Percentiles rank a stretch among this genome's conserved stretches.
These are phyloP conservation scores for Teleiodes luculella DNA, from an alignment of 2,888 invertebrate species.

Conservation along the genomic window DNA sequence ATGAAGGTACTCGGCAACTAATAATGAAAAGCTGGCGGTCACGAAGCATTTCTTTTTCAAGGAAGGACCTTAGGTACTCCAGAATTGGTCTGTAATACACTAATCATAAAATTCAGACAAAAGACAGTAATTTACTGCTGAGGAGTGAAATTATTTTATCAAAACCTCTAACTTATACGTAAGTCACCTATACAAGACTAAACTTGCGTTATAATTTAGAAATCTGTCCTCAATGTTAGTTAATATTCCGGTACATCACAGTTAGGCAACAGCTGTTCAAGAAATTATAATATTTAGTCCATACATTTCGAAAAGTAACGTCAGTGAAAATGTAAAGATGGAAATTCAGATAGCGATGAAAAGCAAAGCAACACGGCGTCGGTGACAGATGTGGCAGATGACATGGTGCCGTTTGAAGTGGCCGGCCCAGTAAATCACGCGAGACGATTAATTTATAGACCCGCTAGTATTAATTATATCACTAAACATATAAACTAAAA, in stretches of 20 bases:
- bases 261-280: conserved; percentile 26
- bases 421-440: conserved; percentile 56
- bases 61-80: too few species aligned
- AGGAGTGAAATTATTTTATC: not conserved
- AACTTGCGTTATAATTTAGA: not conserved
- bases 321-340: conserved; percentile 6
- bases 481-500: conserved; percentile 22
- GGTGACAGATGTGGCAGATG: conserved; percentile 18
- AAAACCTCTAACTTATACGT: too few species aligned
- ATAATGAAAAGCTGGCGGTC: too few species aligned
- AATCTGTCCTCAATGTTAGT: not conserved
- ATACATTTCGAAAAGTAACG: not conserved
- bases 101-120: too few species aligned
- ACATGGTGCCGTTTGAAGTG: conserved; percentile 53
- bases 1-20: too few species aligned
- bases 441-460: conserved; percentile 53
- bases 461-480: conserved; percentile 24
- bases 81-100: too few species aligned
- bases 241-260: conserved; percentile 11
- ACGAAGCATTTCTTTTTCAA: too few species aligned
- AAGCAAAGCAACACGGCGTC: not conserved
- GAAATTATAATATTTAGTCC: conserved; percentile 5
- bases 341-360: not conserved
- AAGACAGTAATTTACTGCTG: too few species aligned
- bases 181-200: not conserved